phyloP scores from a whole-genome alignment of 2,888 invertebrate species.

The Anthophora plumipes region DNA sequence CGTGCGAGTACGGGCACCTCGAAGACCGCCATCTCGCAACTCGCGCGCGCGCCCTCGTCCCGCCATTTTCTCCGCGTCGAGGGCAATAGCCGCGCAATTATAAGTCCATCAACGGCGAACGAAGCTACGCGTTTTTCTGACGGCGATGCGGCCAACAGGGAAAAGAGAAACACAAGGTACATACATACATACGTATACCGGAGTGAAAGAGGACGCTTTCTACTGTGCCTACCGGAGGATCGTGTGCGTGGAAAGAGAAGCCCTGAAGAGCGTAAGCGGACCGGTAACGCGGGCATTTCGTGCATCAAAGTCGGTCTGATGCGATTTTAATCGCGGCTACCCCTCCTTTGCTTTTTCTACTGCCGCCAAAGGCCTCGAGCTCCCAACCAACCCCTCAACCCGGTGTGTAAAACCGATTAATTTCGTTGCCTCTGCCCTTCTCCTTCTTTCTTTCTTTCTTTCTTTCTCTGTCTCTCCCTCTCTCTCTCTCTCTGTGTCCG shows the following conservation, averaged over 20 bases:
- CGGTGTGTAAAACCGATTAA: conserved; percentile 72
- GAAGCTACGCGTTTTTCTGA: conserved; percentile 74
- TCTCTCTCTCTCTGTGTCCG: no score
- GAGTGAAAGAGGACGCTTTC: conserved; percentile 54
- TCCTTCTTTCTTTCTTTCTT: no score
- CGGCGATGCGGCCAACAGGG: conserved; percentile 55
- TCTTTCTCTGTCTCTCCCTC: neutral
- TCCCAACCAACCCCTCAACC: conserved; percentile 49
- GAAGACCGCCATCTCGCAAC: conserved; percentile 27
- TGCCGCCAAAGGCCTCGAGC: conserved; percentile 44
- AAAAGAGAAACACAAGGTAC: conserved; percentile 56
- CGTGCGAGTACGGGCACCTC: no score
- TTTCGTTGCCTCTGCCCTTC: conserved; percentile 54
- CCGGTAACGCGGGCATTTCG: conserved; percentile 77
- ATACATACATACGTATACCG: no score
- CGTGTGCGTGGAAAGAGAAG: conserved; percentile 25
- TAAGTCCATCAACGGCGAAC: conserved; percentile 77
- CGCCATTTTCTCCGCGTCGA: conserved; percentile 58
- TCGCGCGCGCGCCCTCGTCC: conserved; percentile 15
- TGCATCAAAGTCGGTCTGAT: conserved; percentile 77
- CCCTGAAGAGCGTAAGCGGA: conserved; percentile 42
- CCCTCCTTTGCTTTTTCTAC: conserved; percentile 68
- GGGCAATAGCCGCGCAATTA: conserved; percentile 75
- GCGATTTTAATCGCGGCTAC: conserved; percentile 77
- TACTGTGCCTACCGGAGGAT: conserved; percentile 7